Conservation (phyloP, 2,113 vertebrate genomes). For the Trematocara macrostoma region DNA sequence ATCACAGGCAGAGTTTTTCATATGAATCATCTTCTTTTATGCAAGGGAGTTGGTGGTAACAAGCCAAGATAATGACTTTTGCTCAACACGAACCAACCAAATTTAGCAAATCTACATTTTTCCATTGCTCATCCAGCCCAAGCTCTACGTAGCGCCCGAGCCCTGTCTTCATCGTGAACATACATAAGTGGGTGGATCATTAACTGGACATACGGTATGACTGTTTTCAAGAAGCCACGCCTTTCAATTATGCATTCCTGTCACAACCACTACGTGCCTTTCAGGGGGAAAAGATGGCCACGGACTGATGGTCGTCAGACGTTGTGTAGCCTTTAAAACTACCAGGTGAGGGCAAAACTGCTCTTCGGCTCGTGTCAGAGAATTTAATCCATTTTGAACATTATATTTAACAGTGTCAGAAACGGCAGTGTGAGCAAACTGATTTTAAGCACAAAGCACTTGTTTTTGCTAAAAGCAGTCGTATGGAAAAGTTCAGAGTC, state of each 20-base stretch:
- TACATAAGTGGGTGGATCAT: conserved; percentile 52
- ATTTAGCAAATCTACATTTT: neutral
- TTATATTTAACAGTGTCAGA: neutral
- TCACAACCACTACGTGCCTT: conserved; percentile 73
- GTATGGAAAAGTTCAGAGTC: neutral
- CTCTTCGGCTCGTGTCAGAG: conserved; percentile 9
- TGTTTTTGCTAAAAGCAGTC: neutral
- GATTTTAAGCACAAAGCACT: neutral
- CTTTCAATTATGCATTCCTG: conserved; percentile 70
- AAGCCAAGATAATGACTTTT: neutral
- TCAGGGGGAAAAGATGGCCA: conserved; percentile 45
- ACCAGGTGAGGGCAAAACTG: conserved; percentile 21
- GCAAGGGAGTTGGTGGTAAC: neutral
- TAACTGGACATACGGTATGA: conserved; percentile 49
- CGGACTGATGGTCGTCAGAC: conserved; percentile 37
- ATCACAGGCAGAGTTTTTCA: neutral
- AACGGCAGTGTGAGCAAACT: neutral
- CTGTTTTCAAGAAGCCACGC: conserved; percentile 12
- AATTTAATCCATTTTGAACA: conserved; percentile 17
- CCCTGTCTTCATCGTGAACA: neutral
- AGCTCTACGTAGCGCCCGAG: neutral
- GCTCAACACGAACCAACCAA: neutral
- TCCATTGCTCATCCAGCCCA: neutral
- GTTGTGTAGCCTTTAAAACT: conserved; percentile 12
- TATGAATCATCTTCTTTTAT: neutral